These are phyloP conservation scores for Cotesia chilonis DNA, from an alignment of 1,140 invertebrate species.

Conservation along the genomic window DNA sequence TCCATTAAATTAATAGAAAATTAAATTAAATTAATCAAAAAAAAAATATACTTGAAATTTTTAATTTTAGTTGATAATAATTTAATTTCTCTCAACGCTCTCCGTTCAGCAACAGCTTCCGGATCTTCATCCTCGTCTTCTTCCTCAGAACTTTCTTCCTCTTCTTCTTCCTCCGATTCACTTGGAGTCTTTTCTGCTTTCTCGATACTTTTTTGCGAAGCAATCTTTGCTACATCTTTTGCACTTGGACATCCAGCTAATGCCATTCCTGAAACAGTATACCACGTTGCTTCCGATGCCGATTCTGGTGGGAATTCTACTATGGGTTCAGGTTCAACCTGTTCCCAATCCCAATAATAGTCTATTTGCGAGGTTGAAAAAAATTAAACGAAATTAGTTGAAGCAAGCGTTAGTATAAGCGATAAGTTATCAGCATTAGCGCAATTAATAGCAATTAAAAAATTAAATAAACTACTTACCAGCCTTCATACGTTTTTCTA, in stretches of 20 bases:
- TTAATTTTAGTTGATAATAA: constrained; percentile 80
- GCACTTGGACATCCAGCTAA: constrained; percentile 64
- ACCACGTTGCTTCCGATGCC: constrained; percentile 54
- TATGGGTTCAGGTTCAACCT: constrained; percentile 47
- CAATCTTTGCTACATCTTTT: constrained; percentile 61
- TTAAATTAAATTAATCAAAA: constrained; percentile 5
- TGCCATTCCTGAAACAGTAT: constrained; percentile 65
- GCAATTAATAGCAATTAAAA: constrained; percentile 8
- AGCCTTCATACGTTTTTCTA: constrained; percentile 73
- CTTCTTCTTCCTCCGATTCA: constrained; percentile 66
- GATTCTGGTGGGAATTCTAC: constrained; percentile 55
- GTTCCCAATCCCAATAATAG: constrained; percentile 41
- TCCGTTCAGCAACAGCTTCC: constrained; percentile 63
- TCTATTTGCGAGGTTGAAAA: constrained; percentile 38
- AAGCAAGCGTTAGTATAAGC: constrained; percentile 34
- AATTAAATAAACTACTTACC: constrained; percentile 43
- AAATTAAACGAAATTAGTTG: constrained; percentile 44
- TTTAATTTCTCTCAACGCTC: constrained; percentile 77
- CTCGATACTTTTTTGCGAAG: constrained; percentile 62
- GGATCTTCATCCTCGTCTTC: constrained; percentile 74
- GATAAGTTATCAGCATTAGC: constrained; percentile 19
- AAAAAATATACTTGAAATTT: constrained; percentile 70
- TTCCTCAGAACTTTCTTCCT: constrained; percentile 68
- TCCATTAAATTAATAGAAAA: constrained; percentile 7
- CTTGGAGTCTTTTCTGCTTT: constrained; percentile 41